phyloP scores from a whole-genome alignment of 2,797 vertebrate genomes.

The Gymnothorax reevesii region DNA sequence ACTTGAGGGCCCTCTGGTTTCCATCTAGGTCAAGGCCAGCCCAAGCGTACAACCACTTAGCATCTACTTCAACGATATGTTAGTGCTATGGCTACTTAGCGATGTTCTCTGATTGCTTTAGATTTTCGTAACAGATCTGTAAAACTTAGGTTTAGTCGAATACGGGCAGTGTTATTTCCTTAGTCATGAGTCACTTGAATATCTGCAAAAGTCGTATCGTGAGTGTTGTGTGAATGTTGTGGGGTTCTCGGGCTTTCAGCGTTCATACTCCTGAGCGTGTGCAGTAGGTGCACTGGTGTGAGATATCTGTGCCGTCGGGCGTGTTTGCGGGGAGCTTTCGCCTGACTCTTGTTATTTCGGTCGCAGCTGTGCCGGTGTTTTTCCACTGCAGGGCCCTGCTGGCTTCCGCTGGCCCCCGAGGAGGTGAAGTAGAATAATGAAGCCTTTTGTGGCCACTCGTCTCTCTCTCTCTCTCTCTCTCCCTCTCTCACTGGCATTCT shows the following conservation, averaged over 20 bases:
- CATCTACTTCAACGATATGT: background rate
- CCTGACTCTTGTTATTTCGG: background rate
- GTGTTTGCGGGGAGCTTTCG: background rate
- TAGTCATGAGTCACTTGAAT: background rate
- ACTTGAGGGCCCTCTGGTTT: too few species aligned
- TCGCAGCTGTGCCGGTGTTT: background rate
- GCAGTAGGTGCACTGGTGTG: background rate
- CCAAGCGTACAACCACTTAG: too few species aligned
- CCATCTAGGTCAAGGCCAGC: too few species aligned
- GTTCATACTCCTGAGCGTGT: background rate
- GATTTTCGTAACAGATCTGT: background rate
- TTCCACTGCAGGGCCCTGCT: background rate
- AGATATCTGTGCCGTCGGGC: background rate
- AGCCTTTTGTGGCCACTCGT: constrained; percentile 48
- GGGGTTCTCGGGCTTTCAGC: background rate
- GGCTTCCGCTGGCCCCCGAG: background rate
- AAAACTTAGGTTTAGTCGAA: background rate
- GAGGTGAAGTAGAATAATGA: constrained; percentile 48
- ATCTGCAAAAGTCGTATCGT: background rate
- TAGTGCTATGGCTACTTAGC: background rate
- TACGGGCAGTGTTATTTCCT: background rate
- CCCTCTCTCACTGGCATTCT: too few species aligned
- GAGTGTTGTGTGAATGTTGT: background rate
- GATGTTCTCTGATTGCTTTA: background rate
- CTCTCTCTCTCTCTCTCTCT: constrained; percentile 1